Evolutionary conservation across 1,140 invertebrate species (phyloP), one percentile per base, ranked within the genome.

Genomic region (Drosophila mojavensis): DNA sequence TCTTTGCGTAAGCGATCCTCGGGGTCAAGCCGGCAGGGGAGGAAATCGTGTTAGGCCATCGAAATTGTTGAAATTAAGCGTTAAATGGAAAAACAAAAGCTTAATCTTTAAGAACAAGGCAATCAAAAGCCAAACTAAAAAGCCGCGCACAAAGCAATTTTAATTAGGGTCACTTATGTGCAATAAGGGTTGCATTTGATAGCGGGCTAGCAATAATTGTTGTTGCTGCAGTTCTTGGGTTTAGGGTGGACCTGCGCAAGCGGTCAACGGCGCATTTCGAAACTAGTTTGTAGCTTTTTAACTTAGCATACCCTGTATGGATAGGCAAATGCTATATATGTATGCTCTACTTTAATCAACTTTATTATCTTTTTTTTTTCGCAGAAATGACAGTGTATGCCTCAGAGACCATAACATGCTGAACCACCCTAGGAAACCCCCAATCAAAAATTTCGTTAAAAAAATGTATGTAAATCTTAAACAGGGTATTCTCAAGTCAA

Each of bases 21-120:
- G 79, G 84, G 83, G 84, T 88, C 83, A 88, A 20, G 54, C n/a
- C 20, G 62, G n/a, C n/a, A 9, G 43, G 43, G 61, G n/a, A 51
- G 15, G 1, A 79, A 66, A 86, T 86, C 83, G 69, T 69, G 79
- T 89, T 69, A 83, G 83, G 84, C 51, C 80, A 88, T 89, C 84
- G 72, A 88, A 88, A 89, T 84, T 81, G 80, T 60, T 75, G 84
- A 88, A 88, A 88, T 88, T 88, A 88, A 89, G 84, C 84, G 84
- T 88, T 88, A 88, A 88, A 88, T 89, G 61, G 80, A 89, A 89
- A 89, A 88, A 88, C 84, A 88, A 88, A 88, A 84, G 84, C 80
- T 88, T 88, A 89, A 88, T 88, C 84, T 84, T 39, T 61, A 80
- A 69, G 79, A 59, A 83, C 83, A 75, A 67, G 84, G 72, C 82